A percentile compares a stretch with the other conserved stretches of the same genome.
phyloP scores from a whole-genome alignment of 2,888 invertebrate genomes.

The Tinea semifulvella region DNA sequence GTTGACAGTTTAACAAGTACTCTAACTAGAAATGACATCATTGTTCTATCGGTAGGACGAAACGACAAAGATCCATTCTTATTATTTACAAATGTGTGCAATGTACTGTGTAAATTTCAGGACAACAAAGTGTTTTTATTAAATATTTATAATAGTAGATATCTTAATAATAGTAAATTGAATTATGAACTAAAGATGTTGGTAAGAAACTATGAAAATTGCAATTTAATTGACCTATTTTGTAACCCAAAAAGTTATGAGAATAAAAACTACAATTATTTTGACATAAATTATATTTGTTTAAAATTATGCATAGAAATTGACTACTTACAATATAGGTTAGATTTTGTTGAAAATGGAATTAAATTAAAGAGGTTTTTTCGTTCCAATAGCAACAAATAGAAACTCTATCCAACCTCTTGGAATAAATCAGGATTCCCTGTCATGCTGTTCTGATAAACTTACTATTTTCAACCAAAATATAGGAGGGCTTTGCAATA shows the following conservation, averaged over 20 bases:
- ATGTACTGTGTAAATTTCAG: neutral
- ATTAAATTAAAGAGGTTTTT: neutral
- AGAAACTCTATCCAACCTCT: too few relatives aligned
- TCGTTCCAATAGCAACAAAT: neutral
- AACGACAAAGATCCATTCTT: neutral
- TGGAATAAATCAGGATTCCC: too few relatives aligned
- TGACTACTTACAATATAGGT: neutral
- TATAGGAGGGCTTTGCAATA: neutral
- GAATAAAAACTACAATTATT: too few relatives aligned
- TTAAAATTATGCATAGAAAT: neutral
- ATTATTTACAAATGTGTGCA: neutral
- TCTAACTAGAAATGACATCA: neutral
- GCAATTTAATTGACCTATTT: neutral
- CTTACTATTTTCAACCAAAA: neutral
- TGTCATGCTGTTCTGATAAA: too few relatives aligned
- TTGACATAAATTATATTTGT: neutral
- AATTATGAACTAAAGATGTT: neutral
- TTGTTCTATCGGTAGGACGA: neutral
- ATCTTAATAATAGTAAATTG: neutral
- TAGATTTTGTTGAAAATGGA: neutral
- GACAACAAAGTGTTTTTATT: neutral
- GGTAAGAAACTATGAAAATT: neutral
- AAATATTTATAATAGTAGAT: neutral
- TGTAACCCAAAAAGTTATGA: too few relatives aligned
- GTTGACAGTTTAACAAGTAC: neutral